Base-by-base conservation (phyloP, 2,888 invertebrate species). In the Chaetogeoica ovagalla region DNA sequence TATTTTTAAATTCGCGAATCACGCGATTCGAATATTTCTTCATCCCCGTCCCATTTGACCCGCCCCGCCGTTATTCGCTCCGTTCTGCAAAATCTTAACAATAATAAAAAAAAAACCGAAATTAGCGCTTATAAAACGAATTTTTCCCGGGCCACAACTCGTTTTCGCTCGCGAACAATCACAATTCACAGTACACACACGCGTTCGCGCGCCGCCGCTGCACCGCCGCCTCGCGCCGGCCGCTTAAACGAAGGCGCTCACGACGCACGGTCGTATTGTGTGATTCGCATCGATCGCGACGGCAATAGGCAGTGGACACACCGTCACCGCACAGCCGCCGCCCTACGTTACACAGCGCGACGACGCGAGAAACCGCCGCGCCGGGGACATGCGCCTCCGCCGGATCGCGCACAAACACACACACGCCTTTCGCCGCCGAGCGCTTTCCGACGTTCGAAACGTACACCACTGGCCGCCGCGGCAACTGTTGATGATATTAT, bases 401-500 rank as follows among this genome's bases (percentile, higher is more conserved):
- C 15, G 23, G 30, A 23, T 23, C 68, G 30, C 30, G 4, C 30
- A n/a, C n/a, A n/a, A n/a, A n/a, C n/a, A n/a, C 30, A 48, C 65
- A 39, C 65, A 65, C 43, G 65, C 65, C 65, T 65, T 43, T 65
- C 37, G 70, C 37, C 37, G 63, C 63, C 63, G 62, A 77, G 68
- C 68, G 68, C 68, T 76, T 43, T 1, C 4, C 30, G 30, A 30
- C 30, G 43, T 76, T 8, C 30, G 52, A 52, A 62, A 30, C 9
- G 60, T 60, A 68, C 43, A 9, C 59, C n/a, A n/a, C n/a, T n/a
- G n/a, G n/a, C 13, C 60, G 69, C 60, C 30, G 30, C 1, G 30
- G 77, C 69, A 77, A 77, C 77, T 77, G 77, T 77, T 77, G 77
- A 77, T 76, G n/a, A n/a, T n/a, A n/a, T n/a, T n/a, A 59, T 75